These are phyloP conservation scores for Eupelmus urozonus DNA, from an alignment of 2,888 invertebrate genomes.

Conservation along the genomic window DNA sequence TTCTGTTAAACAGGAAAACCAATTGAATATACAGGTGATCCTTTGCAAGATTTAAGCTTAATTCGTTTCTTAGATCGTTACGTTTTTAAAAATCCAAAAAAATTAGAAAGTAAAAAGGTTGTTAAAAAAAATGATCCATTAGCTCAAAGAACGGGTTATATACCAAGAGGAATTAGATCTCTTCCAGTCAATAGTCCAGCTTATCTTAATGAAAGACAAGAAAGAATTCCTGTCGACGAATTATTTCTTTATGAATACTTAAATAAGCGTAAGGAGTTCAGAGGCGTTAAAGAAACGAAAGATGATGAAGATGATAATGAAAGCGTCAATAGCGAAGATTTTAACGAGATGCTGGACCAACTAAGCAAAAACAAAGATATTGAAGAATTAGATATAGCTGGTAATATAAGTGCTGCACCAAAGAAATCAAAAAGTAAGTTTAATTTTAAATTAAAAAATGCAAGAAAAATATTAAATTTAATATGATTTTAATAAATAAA, in stretches of 20 bases:
- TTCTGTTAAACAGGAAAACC: constrained; percentile 79
- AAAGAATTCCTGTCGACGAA: constrained; percentile 94
- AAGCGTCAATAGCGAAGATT: constrained; percentile 78
- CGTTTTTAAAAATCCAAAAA: constrained; percentile 95
- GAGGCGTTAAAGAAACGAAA: constrained; percentile 65
- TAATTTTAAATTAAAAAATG: not conserved
- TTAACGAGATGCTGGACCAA: constrained; percentile 78
- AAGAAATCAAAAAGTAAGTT: constrained; percentile 72
- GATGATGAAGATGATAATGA: constrained; percentile 78
- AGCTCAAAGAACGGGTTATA: constrained; percentile 83
- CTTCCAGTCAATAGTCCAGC: constrained; percentile 86
- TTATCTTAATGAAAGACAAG: constrained; percentile 84
- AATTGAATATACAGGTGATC: constrained; percentile 94
- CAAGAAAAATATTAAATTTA: not conserved
- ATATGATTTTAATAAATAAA: too few relatives aligned
- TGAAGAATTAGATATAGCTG: constrained; percentile 81
- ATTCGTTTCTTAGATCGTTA: constrained; percentile 96
- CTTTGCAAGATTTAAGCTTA: constrained; percentile 93
- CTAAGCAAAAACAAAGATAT: constrained; percentile 67
- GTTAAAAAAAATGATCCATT: constrained; percentile 82
- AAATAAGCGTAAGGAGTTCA: constrained; percentile 63
- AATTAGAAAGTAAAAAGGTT: constrained; percentile 78
- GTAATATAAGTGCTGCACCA: constrained; percentile 72
- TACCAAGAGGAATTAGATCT: constrained; percentile 84
- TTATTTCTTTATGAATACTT: constrained; percentile 86